Conservation (phyloP, 2,113 vertebrate genomes). For the Pelodiscus sinensis region DNA sequence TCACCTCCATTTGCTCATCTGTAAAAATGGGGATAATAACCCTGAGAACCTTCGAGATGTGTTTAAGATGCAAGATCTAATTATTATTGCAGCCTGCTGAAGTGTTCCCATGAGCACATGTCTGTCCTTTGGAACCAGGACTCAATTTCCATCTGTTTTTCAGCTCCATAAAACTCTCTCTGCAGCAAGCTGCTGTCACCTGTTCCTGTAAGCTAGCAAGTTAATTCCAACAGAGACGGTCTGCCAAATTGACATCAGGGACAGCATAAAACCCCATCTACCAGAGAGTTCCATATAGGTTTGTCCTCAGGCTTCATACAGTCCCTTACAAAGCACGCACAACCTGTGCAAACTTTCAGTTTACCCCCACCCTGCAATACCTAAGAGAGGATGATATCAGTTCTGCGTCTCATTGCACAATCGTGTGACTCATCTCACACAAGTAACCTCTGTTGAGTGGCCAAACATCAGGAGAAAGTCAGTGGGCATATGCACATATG, state of each 20-base stretch:
- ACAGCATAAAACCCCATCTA: background rate
- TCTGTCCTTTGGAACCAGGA: background rate
- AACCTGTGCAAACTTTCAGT: background rate
- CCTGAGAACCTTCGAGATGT: background rate
- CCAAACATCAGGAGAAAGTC: background rate
- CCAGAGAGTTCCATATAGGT: background rate
- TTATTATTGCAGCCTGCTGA: background rate
- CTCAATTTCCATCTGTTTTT: background rate
- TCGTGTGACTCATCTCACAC: background rate
- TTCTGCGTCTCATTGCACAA: background rate
- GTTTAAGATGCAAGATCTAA: background rate
- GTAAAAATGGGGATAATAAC: background rate
- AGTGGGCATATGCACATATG: background rate
- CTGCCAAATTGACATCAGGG: background rate
- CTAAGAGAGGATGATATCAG: background rate
- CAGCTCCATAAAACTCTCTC: background rate
- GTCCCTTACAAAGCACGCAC: background rate
- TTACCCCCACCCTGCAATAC: background rate
- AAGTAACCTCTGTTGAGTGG: background rate
- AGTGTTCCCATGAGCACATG: background rate
- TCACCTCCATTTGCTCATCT: background rate
- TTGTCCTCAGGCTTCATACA: background rate
- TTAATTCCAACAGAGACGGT: background rate
- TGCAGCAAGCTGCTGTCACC: background rate
- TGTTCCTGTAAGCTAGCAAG: background rate